These are phyloP conservation scores for Drymonia ruficornis DNA, from an alignment of 2,888 invertebrate genomes.

Conservation along the genomic window DNA sequence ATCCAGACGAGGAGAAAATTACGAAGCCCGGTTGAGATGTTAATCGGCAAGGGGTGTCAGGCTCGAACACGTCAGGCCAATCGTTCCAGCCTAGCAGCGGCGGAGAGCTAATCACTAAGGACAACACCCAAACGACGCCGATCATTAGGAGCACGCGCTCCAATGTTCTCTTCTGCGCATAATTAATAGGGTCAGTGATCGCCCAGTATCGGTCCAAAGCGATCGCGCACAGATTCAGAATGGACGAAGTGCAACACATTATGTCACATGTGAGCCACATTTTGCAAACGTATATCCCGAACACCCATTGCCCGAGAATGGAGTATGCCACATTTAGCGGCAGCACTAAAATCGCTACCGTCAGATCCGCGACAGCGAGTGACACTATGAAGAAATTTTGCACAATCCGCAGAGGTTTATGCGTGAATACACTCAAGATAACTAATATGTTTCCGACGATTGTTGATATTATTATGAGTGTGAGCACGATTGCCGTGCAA, in stretches of 20 bases:
- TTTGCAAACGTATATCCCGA: slow-evolving; percentile 96
- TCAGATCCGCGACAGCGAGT: slow-evolving; percentile 96
- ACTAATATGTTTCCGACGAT: slow-evolving; percentile 97
- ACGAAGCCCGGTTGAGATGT: slow-evolving; percentile 96
- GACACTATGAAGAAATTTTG: slow-evolving; percentile 99
- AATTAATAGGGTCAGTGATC: slow-evolving; percentile 97
- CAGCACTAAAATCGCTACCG: slow-evolving; percentile 95
- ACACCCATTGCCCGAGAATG: slow-evolving; percentile 95
- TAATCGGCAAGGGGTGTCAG: slow-evolving; percentile 92
- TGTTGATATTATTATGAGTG: slow-evolving; percentile 94
- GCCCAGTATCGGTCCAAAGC: slow-evolving; percentile 98
- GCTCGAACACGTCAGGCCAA: slow-evolving; percentile 94
- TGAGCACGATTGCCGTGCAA: slow-evolving; percentile 91
- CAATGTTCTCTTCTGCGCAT: slow-evolving; percentile 95
- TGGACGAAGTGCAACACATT: slow-evolving; percentile 97
- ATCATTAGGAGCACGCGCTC: slow-evolving; percentile 95
- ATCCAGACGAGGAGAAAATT: slow-evolving; percentile 95
- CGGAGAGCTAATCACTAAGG: slow-evolving; percentile 94
- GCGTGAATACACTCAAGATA: slow-evolving; percentile 97
- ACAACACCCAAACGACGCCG: slow-evolving; percentile 93
- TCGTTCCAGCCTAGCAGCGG: slow-evolving; percentile 97
- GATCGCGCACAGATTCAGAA: slow-evolving; percentile 96
- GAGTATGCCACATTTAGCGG: slow-evolving; percentile 97
- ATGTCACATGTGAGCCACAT: slow-evolving; percentile 98
- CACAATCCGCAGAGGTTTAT: slow-evolving; percentile 95